A percentile compares a stretch with the other conserved stretches of the same genome.
Evolutionary conservation across 2,888 invertebrate genomes (phyloP).

Genomic region (Apoda limacodes): DNA sequence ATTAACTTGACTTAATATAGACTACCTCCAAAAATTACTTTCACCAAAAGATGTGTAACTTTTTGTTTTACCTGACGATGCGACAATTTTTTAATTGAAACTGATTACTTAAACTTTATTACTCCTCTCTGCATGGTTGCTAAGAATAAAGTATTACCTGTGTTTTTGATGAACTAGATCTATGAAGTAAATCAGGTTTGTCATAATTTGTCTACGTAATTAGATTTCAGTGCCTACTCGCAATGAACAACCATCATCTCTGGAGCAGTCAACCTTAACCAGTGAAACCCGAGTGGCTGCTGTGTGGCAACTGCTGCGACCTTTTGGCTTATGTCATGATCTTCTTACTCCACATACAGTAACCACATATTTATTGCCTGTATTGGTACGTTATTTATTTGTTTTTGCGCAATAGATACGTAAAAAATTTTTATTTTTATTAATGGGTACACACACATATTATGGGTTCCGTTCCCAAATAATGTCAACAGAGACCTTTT

Average conservation of each 20-base stretch:
- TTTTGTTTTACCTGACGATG: too few relatives aligned
- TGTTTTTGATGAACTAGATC: not conserved
- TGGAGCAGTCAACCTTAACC: conserved; percentile 47
- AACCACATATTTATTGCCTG: conserved; percentile 91
- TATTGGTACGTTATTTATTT: conserved; percentile 74
- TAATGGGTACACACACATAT: not conserved
- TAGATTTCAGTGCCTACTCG: conserved; percentile 35
- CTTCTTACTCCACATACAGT: conserved; percentile 90
- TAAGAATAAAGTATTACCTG: conserved; percentile 13
- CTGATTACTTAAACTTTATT: too few relatives aligned
- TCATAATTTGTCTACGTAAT: too few relatives aligned
- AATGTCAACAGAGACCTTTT: not conserved
- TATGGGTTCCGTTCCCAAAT: not conserved
- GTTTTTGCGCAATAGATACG: not conserved
- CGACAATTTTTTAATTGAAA: too few relatives aligned
- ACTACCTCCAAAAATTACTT: too few relatives aligned
- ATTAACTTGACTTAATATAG: too few relatives aligned
- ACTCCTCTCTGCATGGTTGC: too few relatives aligned
- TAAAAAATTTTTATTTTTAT: conserved; percentile 4
- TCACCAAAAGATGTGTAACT: too few relatives aligned
- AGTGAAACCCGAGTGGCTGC: conserved; percentile 54
- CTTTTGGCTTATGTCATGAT: conserved; percentile 94
- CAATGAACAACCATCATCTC: conserved; percentile 49
- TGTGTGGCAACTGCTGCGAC: conserved; percentile 78
- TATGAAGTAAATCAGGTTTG: too few relatives aligned